Base-by-base conservation (phyloP, 2,888 invertebrate species). In the Scotopteryx bipunctaria region DNA sequence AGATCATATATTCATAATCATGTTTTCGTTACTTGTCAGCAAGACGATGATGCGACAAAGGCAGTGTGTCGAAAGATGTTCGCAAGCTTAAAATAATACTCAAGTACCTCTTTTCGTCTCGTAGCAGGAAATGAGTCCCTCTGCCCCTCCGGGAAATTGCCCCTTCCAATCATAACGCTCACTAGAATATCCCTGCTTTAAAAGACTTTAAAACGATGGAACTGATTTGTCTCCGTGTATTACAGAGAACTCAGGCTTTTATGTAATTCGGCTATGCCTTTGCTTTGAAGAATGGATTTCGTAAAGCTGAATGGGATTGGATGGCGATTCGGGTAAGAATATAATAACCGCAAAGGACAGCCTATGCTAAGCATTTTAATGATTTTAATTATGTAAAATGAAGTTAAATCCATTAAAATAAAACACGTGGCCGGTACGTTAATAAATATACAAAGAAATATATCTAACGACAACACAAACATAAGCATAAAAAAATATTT, bases 41-140 rank as follows among this genome's bases (percentile, higher is more conserved):
- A 5, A 29, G 32, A 51, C 36, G 40, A 53, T 15, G 45, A 41
- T 15, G 60, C 71, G 69, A 75, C 76, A 78, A 78, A 76, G 72
- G 66, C 69, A 70, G 77, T 79, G 78, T 78, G 78, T 81, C 78
- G 79, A 80, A 78, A 82, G 81, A 82, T 80, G 83, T 81, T 81
- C 73, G 76, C 75, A 81, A 83, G 84, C 80, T 83, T 81, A 78
- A 86, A 86, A 88, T 86, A 86, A 87, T 86, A 86, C 86, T 87
- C 78, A 73, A 81, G 73, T 67, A 75, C 73, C 75, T 75, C 75
- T 74, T 42, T 73, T 76, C 67, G 72, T 69, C 76, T 76, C 73
- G 72, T 76, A 66, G 59, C 81, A 85, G 89, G 89, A 90, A 90
- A 90, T 88, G 86, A 88, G 85, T 73, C 78, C 78, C 80, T 81